Conservation (phyloP, 2,888 invertebrate genomes). For the Itoplectis maculator region DNA sequence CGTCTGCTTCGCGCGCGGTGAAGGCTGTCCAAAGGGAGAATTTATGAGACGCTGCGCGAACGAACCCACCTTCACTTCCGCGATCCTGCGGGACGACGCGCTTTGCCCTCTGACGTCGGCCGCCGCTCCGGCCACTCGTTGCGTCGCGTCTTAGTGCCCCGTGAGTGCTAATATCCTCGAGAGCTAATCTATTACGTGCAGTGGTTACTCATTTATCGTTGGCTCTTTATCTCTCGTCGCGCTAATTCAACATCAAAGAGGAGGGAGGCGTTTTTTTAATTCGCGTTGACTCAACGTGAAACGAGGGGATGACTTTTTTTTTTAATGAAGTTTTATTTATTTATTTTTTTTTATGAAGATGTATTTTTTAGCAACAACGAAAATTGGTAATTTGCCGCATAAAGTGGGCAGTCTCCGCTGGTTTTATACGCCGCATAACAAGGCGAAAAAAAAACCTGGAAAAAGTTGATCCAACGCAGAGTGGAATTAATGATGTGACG, state of each 20-base stretch:
- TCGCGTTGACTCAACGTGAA: too few relatives aligned
- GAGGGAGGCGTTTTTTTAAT: background rate
- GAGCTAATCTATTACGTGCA: slow-evolving; percentile 7
- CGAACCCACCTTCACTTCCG: background rate
- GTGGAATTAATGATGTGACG: too few relatives aligned
- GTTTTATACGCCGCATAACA: too few relatives aligned
- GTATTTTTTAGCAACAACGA: too few relatives aligned
- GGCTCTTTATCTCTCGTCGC: background rate
- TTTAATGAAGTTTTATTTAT: background rate
- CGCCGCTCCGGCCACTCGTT: slow-evolving; percentile 2
- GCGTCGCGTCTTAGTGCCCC: slow-evolving; percentile 6
- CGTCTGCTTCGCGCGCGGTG: slow-evolving; percentile 27
- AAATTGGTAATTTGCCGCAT: too few relatives aligned
- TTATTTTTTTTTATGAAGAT: too few relatives aligned
- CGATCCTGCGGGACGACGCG: slow-evolving; percentile 26
- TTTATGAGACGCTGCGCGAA: slow-evolving; percentile 54
- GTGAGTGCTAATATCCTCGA: background rate
- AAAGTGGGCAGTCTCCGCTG: too few relatives aligned
- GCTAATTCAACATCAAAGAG: background rate
- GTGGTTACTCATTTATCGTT: background rate
- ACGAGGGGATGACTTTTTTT: too few relatives aligned
- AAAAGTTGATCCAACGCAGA: too few relatives aligned
- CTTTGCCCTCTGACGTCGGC: background rate
- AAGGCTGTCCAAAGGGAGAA: slow-evolving; percentile 57
- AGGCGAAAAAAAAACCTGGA: too few relatives aligned